Conservation (phyloP, 2,797 vertebrate genomes). For the Sebastes kiyomatsui region DNA sequence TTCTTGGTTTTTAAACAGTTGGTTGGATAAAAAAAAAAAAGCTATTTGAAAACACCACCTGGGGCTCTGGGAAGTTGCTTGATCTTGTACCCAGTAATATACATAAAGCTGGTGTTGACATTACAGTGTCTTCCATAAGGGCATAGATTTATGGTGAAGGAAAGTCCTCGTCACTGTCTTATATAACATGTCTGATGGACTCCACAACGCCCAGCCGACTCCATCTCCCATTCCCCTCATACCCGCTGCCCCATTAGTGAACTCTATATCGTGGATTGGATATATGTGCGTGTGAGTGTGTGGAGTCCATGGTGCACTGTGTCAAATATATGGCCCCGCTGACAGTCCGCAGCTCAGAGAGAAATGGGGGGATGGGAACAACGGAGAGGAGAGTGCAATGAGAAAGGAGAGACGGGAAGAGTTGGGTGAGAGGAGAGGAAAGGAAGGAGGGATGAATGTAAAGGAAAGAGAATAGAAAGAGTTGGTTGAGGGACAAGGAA, state of each 20-base stretch:
- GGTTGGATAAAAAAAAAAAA: not conserved
- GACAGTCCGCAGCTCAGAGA: slow-evolving; percentile 53
- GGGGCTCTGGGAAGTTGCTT: not conserved
- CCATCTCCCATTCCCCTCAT: slow-evolving; percentile 48
- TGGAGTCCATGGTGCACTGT: slow-evolving; percentile 40
- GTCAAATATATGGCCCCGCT: slow-evolving; percentile 66
- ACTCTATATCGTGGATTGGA: slow-evolving; percentile 23
- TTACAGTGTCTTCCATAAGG: slow-evolving; percentile 10
- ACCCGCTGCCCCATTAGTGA: slow-evolving; percentile 59
- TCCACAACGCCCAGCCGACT: slow-evolving; percentile 21
- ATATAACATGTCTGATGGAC: slow-evolving; percentile 46
- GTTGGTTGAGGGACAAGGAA: no score
- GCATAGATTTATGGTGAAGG: slow-evolving; percentile 29
- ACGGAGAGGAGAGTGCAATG: not conserved
- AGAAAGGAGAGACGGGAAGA: not conserved
- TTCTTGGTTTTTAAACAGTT: not conserved
- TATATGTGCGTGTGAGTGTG: slow-evolving; percentile 29
- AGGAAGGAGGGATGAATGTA: not conserved
- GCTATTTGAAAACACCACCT: not conserved
- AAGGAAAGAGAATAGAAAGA: not conserved
- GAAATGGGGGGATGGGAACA: slow-evolving; percentile 36
- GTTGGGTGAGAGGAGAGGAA: not conserved
- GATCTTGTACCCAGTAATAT: slow-evolving; percentile 1
- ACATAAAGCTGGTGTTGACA: slow-evolving; percentile 24
- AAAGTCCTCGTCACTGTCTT: slow-evolving; percentile 44